Percentiles rank a stretch among this genome's conserved stretches.
Conservation (phyloP, 2,888 invertebrate genomes). For the Calliopum simillimum region DNA sequence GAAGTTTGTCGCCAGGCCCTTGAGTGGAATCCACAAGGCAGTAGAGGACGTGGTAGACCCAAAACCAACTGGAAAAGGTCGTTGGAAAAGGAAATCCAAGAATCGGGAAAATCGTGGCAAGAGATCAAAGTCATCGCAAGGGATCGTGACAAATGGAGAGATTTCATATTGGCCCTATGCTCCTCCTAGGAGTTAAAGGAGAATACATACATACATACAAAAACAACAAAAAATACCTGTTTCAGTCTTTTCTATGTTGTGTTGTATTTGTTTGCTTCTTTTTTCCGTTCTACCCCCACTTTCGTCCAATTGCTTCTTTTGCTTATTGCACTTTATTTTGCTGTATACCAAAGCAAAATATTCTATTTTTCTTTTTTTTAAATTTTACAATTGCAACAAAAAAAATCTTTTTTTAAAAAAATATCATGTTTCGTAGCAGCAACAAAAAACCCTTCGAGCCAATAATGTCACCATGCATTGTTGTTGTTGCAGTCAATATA, state of each 20-base stretch:
- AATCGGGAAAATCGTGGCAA: too few species aligned
- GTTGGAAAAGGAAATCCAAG: too few species aligned
- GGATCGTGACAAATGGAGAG: too few species aligned
- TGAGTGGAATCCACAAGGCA: too few species aligned
- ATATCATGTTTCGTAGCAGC: not conserved
- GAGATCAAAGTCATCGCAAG: too few species aligned
- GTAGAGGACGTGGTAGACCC: too few species aligned
- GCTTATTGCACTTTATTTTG: conserved; percentile 23
- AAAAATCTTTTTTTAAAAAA: too few species aligned
- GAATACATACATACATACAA: too few species aligned
- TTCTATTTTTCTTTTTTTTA: not conserved
- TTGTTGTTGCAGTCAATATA: not conserved
- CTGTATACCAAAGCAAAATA: conserved; percentile 22
- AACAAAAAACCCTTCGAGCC: not conserved
- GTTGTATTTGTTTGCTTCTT: conserved; percentile 7
- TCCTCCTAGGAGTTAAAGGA: too few species aligned
- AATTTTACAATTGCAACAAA: not conserved
- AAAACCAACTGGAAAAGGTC: too few species aligned
- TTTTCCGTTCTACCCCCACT: not conserved
- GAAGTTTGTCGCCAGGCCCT: too few species aligned
- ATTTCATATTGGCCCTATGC: too few species aligned
- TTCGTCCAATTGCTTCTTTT: not conserved
- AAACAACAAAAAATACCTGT: not conserved
- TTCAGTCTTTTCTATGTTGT: not conserved
- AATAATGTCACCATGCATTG: not conserved